These are phyloP conservation scores for Halichondria panicea DNA, from an alignment of 37 sponge, comb jelly and placozoan species.

Conservation along the genomic window DNA sequence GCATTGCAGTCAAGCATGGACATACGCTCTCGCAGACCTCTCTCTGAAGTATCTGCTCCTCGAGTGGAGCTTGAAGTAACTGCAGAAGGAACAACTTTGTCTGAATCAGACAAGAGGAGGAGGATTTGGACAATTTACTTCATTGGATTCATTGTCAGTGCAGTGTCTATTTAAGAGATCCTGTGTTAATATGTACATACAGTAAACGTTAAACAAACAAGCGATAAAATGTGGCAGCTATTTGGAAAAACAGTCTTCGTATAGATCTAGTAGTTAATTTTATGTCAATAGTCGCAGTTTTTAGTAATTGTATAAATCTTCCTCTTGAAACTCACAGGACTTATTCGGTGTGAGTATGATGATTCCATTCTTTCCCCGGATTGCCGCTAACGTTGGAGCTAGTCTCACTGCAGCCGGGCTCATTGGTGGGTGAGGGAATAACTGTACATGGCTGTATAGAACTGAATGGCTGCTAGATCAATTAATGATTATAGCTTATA, in stretches of 20 bases:
- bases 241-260: too few relatives aligned
- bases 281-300: too few relatives aligned
- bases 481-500: too few relatives aligned
- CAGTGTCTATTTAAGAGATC: too few relatives aligned
- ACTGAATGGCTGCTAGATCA: too few relatives aligned
- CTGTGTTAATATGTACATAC: too few relatives aligned
- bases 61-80: not conserved
- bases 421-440: constrained; percentile 16
- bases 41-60: not conserved
- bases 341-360: constrained; percentile 59
- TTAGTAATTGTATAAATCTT: too few relatives aligned
- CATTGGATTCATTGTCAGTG: constrained; percentile 6
- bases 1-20: too few relatives aligned
- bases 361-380: constrained; percentile 27
- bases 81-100: not conserved
- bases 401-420: constrained; percentile 40
- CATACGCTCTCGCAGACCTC: not conserved
- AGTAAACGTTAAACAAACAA: too few relatives aligned
- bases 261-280: too few relatives aligned
- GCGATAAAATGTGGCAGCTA: too few relatives aligned
- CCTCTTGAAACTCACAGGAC: constrained; percentile 27
- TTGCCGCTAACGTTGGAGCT: constrained; percentile 27
- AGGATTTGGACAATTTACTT: constrained; percentile 1
- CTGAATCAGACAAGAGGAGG: not conserved
- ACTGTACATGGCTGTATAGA: too few relatives aligned